Evolutionary conservation across 92 coral and sea anemone genomes (phyloP), one percentile per base, ranked within the genome.

Genomic region (Montipora capitata): DNA sequence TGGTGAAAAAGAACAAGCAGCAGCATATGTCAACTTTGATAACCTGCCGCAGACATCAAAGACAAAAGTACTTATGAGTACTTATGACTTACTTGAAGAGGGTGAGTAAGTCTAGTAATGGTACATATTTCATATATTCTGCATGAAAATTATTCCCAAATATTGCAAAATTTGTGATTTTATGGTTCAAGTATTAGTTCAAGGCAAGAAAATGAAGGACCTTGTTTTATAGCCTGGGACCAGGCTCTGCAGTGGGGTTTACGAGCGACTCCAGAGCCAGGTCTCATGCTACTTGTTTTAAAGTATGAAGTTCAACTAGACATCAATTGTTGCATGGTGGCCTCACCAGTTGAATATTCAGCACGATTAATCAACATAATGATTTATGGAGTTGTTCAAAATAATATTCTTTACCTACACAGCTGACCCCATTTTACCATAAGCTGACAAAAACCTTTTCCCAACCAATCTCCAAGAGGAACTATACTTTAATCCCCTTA

Each of bases 21-120:
- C 85, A 6, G 70, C 82, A 48, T 81, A 81, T 69, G 77, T 86
- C 10, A 40, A 11, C n/a, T 69, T 51, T 67, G 85, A 86, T 42
- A 79, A 78, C 49, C 38, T 86, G 35, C 90, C 90, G 27, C 13
- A 86, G 51, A 78, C 90, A 15, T 65, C 90, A 77, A 41, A 76
- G 68, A 86, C 77, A 49, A 39, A 58, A 13, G 63, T 48, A 35
- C 90, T 86, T 51, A 45, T 42, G n/a, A n/a, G 66, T 8, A 67
- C 69, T 86, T 16, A n/a, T n/a, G n/a, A n/a, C n/a, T n/a, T n/a
- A n/a, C n/a, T 20, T 77, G 51, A 40, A 86, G 39, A 78, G 64
- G 71, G 90, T 78, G 57, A 56, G 75, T 69, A 69, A 69, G 68
- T 63, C 40, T 48, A 35, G 58, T 43, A 78, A 58, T 58, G 64